Percentiles rank a stretch among this genome's conserved stretches.
These are phyloP conservation scores for Pogonomyrmex barbatus DNA, from an alignment of 1,140 invertebrate genomes.

Conservation along the genomic window DNA sequence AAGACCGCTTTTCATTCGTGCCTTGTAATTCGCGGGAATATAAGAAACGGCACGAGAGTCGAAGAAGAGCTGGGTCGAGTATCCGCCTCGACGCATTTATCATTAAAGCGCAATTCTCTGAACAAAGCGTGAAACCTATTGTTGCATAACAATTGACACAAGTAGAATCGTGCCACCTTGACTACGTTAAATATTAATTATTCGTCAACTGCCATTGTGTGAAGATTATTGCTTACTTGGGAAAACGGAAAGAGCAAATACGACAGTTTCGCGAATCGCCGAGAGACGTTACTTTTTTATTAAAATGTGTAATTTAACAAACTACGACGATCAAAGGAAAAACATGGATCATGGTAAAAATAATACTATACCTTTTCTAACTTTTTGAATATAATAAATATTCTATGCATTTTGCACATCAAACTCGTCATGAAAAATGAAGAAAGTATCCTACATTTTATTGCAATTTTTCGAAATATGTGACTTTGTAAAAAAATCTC, in stretches of 20 bases:
- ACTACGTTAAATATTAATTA: constrained; percentile 46
- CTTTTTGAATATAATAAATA: background rate
- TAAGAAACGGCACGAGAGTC: constrained; percentile 18
- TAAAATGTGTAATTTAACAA: too few species aligned
- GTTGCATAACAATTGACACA: constrained; percentile 53
- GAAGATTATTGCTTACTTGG: background rate
- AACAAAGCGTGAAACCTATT: constrained; percentile 44
- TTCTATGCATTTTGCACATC: background rate
- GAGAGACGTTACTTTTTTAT: background rate
- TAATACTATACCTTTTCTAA: background rate
- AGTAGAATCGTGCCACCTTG: background rate
- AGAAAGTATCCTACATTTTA: background rate
- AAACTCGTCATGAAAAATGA: background rate
- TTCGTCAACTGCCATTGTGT: background rate
- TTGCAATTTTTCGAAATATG: background rate
- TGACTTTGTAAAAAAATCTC: constrained; percentile 11
- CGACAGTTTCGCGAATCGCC: background rate
- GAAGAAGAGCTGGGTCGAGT: background rate
- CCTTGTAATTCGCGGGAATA: constrained; percentile 19
- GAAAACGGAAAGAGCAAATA: background rate
- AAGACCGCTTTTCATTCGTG: constrained; percentile 28
- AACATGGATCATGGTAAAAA: background rate
- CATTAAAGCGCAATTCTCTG: constrained; percentile 35
- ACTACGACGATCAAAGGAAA: background rate
- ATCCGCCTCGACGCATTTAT: constrained; percentile 34